Evolutionary conservation across 2,113 vertebrate genomes (phyloP).

Genomic region (Litocranius walleri): DNA sequence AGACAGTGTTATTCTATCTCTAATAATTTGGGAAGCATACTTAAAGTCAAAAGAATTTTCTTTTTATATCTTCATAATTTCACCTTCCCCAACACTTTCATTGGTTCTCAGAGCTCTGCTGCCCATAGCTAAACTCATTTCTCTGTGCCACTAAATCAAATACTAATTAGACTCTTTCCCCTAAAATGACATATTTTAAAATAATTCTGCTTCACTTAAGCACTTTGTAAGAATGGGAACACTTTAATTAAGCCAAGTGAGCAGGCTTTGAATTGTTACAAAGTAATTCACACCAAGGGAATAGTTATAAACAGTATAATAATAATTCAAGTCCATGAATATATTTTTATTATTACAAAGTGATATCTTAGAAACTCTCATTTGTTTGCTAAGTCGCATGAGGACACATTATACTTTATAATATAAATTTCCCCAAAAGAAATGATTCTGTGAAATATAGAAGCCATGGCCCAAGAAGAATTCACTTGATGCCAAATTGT

Average conservation of each 20-base stretch:
- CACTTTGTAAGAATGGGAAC: conserved; percentile 1
- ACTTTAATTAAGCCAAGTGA: conserved; percentile 52
- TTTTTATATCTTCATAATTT: not conserved
- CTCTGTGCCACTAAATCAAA: conserved; percentile 48
- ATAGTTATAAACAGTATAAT: conserved; percentile 41
- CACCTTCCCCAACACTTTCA: not conserved
- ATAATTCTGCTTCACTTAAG: conserved; percentile 47
- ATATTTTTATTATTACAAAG: conserved; percentile 52
- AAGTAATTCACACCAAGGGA: conserved; percentile 32
- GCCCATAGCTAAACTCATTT: not conserved
- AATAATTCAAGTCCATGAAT: conserved; percentile 45
- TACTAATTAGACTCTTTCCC: conserved; percentile 47
- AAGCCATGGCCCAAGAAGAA: not conserved
- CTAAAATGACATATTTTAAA: conserved; percentile 56
- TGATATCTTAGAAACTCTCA: conserved; percentile 46
- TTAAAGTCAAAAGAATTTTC: not conserved
- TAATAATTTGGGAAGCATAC: not conserved
- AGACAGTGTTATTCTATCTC: not conserved
- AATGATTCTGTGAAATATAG: not conserved
- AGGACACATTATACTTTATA: not conserved
- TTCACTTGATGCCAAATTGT: not conserved
- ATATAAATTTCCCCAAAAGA: not conserved
- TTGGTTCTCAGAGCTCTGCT: not conserved
- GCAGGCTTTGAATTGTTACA: not conserved
- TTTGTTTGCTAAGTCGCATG: conserved; percentile 48